Evolutionary conservation across 2,113 vertebrate species (phyloP), one percentile per base, ranked within the genome.

Genomic region (Sarotherodon lohbergeri): DNA sequence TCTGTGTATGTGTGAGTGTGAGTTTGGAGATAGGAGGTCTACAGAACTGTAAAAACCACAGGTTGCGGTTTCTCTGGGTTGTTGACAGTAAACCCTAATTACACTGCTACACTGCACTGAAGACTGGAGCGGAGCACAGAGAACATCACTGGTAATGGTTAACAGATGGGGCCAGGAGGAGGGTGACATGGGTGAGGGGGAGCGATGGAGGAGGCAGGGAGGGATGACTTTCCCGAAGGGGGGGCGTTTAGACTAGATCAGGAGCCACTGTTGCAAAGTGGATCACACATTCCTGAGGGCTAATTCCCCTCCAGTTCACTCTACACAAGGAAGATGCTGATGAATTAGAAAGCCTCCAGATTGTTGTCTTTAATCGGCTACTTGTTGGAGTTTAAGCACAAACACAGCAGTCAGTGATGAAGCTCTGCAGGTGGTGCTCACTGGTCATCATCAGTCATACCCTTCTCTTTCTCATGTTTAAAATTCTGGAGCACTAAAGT

Each of bases 11-110:
- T 82, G 22, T 85, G 50, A 89, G 89, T 89, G 55, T 88, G 80
- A 87, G 79, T 90, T 89, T 90, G 86, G 24, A 86, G 84, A 90
- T 88, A 80, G 87, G 88, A 88, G 90, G 87, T 90, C 85, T 68
- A 80, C 52, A 87, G 88, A 87, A 83, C 90, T 88, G 81, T 92
- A 92, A 94, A 94, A 93, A 68, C 92, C 90, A 93, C 92, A 83
- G 86, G 91, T 92, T 93, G 93, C n/a, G 88, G 88, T 94, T 93
- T 94, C 93, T 91, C 87, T 91, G 87, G 93, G 90, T 93, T 95
- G 95, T 94, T 95, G 93, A 95, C 93, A 93, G 93, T 95, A 94
- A 95, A 95, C 91, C 83, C 81, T 95, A 95, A 96, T 96, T 96
- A 95, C 91, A 92, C 92, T 71, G 83, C 92, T 91, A 86, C 94